Conservation (phyloP, 2,888 invertebrate species). For the Mythimna impura region DNA sequence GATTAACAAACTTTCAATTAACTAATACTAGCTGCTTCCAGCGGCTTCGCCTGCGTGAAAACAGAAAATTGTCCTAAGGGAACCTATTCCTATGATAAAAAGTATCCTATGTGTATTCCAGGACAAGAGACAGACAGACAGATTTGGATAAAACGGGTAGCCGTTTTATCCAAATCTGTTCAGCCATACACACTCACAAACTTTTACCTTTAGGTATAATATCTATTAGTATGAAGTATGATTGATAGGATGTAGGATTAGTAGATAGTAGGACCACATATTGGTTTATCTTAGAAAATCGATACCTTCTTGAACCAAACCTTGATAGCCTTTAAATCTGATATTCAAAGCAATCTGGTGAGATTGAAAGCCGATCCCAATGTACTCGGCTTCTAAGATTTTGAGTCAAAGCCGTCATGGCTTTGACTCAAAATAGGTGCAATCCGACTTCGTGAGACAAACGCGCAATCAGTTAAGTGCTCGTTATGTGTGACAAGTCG, state of each 20-base stretch:
- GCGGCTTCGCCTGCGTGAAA: no score
- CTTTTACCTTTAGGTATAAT: no score
- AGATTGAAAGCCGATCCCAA: constrained; percentile 1
- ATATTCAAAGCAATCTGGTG: constrained; percentile 7
- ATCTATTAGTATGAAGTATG: no score
- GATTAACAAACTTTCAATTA: no score
- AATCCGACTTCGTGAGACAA: constrained; percentile 50
- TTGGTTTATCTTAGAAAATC: not conserved
- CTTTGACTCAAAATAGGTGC: constrained; percentile 40
- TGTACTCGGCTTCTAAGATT: constrained; percentile 9
- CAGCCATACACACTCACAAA: no score
- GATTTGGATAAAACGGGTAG: no score
- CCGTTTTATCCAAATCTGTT: not conserved
- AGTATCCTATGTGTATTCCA: no score
- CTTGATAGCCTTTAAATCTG: constrained; percentile 1
- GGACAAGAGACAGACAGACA: no score
- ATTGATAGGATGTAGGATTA: not conserved
- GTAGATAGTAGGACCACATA: not conserved
- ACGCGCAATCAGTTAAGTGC: constrained; percentile 56
- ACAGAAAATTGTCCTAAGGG: no score
- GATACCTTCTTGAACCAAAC: not conserved
- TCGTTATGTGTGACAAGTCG: constrained; percentile 42
- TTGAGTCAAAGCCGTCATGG: no score
- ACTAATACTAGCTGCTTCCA: no score
- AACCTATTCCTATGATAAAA: no score